Percentiles rank a stretch among this genome's conserved stretches.
phyloP scores from a whole-genome alignment of 2,797 vertebrate species.

The Gallinago solitaria region DNA sequence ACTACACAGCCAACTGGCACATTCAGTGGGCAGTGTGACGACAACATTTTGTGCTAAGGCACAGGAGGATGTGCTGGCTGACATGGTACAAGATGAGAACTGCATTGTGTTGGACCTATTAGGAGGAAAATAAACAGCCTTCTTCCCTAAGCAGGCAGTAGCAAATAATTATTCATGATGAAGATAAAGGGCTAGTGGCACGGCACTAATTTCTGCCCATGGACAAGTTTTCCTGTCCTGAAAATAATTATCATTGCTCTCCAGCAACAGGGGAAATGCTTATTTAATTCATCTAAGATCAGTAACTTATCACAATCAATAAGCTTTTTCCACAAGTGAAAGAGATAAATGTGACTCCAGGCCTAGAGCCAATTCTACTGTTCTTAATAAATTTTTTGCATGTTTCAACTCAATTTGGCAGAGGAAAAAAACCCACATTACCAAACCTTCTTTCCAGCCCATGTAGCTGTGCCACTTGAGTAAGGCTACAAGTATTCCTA shows the following conservation, averaged over 20 bases:
- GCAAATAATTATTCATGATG: neutral
- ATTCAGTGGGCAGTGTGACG: neutral
- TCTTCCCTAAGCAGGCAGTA: neutral
- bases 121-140: neutral
- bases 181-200: neutral
- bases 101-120: neutral
- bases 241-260: neutral
- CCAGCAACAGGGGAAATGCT: neutral
- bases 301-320: neutral
- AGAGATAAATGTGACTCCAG: neutral
- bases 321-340: neutral
- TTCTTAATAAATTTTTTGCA: neutral
- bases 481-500: neutral
- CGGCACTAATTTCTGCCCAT: neutral
- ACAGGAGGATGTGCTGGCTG: neutral
- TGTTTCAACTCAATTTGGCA: neutral
- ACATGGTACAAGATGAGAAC: neutral
- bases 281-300: neutral
- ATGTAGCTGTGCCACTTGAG: neutral
- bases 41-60: neutral
- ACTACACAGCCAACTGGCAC: neutral
- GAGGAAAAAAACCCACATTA: neutral
- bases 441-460: neutral
- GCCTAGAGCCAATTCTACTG: neutral
- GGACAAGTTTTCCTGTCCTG: neutral